Evolutionary conservation across 2,888 invertebrate genomes (phyloP), one percentile per base, ranked within the genome.

Genomic region (Diaphora mendica): DNA sequence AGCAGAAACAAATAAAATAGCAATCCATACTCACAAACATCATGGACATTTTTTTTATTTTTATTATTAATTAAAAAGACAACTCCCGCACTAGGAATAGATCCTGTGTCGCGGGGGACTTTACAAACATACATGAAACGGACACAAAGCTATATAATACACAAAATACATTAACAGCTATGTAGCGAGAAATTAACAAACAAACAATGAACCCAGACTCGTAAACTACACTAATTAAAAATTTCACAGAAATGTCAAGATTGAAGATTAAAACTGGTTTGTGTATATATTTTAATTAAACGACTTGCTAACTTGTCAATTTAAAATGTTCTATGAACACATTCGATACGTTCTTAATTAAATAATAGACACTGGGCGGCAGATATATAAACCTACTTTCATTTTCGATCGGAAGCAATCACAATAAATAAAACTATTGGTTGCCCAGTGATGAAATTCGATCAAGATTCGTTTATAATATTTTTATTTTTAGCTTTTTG

Each of bases 321-420:
- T 26, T 59, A 23, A 51, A 9, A 11, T 8, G 13, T 59, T 26
- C 26, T 9, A 67, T 30, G 23, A 48, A 48, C 44, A 44, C 30
- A 20, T 48, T 51, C 33, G 3, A 35, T n/a, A n/a, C n/a, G 48
- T 15, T 3, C 17, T 55, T 35, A 68, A 55, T 51, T n/a, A 51
- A 55, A 67, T 67, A 20, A 30, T 30, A 30, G 26, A 11, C 3
- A 42, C 2, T 33, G 9, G 35, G 7, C 23, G 23, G 35, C 35
- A 68, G 4, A 39, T 35, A 13, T 13, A 33, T 1, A 23, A 42
- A 35, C 55, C 17, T 48, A 64, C 78, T 82, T 77, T 77, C 77
- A 39, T 44, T 72, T 64, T 65, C 30, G 48, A 80, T 82, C 71
- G 77, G 70, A 82, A 77, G 77, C 39, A 73, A 78, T 78, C 65